phyloP scores from a whole-genome alignment of 2,797 vertebrate species.

The Steatocranus sp. region DNA sequence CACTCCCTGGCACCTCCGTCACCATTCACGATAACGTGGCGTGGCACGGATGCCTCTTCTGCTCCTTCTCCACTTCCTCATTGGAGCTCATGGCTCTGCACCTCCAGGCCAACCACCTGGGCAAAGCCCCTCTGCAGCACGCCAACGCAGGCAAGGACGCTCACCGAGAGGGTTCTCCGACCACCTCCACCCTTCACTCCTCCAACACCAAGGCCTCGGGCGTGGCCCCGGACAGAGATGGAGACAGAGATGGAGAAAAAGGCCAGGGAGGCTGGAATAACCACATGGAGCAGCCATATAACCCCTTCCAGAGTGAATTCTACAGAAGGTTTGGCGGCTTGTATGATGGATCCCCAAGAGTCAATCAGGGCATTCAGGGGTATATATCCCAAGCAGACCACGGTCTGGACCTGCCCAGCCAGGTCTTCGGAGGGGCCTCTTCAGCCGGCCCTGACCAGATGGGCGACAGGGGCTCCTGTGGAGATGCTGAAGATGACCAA shows the following conservation, averaged over 20 bases:
- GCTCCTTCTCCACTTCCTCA: slow-evolving; percentile 95
- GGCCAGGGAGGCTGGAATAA: slow-evolving; percentile 80
- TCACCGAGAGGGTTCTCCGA: slow-evolving; percentile 72
- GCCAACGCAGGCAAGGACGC: slow-evolving; percentile 78
- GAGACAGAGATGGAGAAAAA: slow-evolving; percentile 82
- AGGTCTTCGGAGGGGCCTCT: slow-evolving; percentile 60
- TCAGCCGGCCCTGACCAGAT: slow-evolving; percentile 74
- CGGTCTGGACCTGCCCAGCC: slow-evolving; percentile 73
- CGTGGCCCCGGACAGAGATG: slow-evolving; percentile 69
- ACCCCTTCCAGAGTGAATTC: slow-evolving; percentile 90
- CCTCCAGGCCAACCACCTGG: slow-evolving; percentile 94
- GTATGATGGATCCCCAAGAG: slow-evolving; percentile 79
- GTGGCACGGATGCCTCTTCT: slow-evolving; percentile 97
- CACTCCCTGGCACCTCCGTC: slow-evolving; percentile 88
- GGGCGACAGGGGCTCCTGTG: slow-evolving; percentile 84
- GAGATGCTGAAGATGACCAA: slow-evolving; percentile 86
- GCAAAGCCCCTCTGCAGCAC: slow-evolving; percentile 79
- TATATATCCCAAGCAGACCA: slow-evolving; percentile 72
- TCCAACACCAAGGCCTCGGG: slow-evolving; percentile 71
- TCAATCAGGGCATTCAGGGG: slow-evolving; percentile 77
- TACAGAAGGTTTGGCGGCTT: slow-evolving; percentile 89
- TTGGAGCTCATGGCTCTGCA: slow-evolving; percentile 97
- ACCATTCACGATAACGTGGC: slow-evolving; percentile 94
- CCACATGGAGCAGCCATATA: slow-evolving; percentile 82
- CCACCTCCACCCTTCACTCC: slow-evolving; percentile 57